phyloP scores from a whole-genome alignment of 1,140 invertebrate genomes.

The Leptinotarsa undecemlineata region DNA sequence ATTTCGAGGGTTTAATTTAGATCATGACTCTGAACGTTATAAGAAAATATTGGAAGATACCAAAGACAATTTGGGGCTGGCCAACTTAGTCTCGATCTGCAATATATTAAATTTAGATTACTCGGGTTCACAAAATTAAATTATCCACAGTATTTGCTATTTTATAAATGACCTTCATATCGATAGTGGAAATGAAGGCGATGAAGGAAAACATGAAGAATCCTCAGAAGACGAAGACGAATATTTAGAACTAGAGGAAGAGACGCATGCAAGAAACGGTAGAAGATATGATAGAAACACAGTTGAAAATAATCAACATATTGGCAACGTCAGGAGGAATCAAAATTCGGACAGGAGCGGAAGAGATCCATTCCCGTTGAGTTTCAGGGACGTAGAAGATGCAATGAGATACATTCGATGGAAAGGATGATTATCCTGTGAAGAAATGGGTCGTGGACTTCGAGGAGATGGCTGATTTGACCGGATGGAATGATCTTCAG shows the following conservation, averaged over 20 bases:
- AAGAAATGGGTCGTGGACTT: conserved; percentile 47
- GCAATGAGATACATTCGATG: conserved; percentile 21
- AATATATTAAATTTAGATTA: neutral
- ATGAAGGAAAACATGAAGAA: conserved; percentile 4
- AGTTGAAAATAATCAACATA: no score
- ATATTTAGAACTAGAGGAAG: neutral
- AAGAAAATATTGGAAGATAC: neutral
- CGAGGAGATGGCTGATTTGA: conserved; percentile 31
- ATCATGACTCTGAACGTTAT: neutral
- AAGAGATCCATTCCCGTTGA: neutral
- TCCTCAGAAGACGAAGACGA: neutral
- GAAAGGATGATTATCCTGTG: conserved; percentile 36
- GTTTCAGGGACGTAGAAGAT: conserved; percentile 4
- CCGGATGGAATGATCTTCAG: conserved; percentile 41
- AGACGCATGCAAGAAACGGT: neutral
- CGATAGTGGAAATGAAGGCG: neutral
- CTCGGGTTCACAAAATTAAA: neutral
- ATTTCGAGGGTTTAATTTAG: neutral
- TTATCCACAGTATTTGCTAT: neutral
- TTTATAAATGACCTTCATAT: neutral
- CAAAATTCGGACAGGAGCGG: neutral
- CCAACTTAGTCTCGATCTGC: neutral
- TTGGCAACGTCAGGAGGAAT: neutral
- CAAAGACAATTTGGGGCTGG: no score
- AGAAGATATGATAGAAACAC: neutral